Percentiles rank a stretch among this genome's conserved stretches.
Conservation (phyloP, 2,797 vertebrate species). For the Galaxias olidus region DNA sequence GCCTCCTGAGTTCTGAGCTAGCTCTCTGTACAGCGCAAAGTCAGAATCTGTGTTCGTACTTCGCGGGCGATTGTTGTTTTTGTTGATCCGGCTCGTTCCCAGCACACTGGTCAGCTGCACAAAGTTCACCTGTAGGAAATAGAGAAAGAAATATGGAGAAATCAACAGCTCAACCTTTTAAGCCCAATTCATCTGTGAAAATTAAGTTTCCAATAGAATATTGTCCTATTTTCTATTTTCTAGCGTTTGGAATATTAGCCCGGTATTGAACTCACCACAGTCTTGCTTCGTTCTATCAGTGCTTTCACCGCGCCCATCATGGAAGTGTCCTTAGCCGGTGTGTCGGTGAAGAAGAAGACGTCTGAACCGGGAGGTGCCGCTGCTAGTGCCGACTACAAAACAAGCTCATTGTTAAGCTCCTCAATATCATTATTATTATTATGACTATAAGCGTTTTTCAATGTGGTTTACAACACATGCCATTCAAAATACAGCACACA, state of each 20-base stretch:
- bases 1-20: constrained; percentile 67
- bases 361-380: constrained; percentile 66
- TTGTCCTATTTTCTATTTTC: too few relatives aligned
- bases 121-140: constrained; percentile 72
- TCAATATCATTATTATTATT: too few relatives aligned
- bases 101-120: constrained; percentile 52
- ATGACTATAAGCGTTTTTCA: too few relatives aligned
- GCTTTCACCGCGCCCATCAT: constrained; percentile 57
- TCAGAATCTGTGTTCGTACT: constrained; percentile 1
- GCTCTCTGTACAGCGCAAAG: constrained; percentile 57
- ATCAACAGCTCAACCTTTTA: too few relatives aligned
- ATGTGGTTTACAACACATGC: too few relatives aligned
- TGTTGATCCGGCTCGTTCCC: not conserved
- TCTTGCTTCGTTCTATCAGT: constrained; percentile 64
- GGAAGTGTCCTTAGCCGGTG: constrained; percentile 63
- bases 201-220: too few relatives aligned
- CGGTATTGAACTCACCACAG: constrained; percentile 56
- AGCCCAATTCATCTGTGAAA: too few relatives aligned
- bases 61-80: not conserved
- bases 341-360: constrained; percentile 77
- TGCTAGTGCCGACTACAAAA: constrained; percentile 64
- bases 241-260: too few relatives aligned
- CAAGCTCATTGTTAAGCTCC: too few relatives aligned
- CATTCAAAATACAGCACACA: too few relatives aligned
- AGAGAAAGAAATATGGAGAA: too few relatives aligned